Base-by-base conservation (phyloP, 2,797 vertebrate genomes). In the Channa striata region DNA sequence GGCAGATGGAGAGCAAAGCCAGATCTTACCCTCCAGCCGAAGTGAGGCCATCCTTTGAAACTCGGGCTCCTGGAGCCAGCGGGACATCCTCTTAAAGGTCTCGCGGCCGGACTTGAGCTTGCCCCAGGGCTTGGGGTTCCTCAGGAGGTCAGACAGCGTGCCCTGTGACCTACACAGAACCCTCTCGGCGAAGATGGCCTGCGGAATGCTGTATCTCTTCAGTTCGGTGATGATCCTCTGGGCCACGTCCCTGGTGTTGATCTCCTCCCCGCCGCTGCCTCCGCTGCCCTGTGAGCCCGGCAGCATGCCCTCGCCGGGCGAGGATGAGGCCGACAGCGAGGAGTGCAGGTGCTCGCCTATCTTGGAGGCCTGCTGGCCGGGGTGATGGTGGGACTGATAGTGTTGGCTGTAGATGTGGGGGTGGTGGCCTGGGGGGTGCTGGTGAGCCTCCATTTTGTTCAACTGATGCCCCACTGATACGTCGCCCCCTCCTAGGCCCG, bases 61-160 rank as follows among this genome's bases (percentile, higher is more conserved):
- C 84, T 96, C 95, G 0, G 95, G 95, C 57, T 96, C 95, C 86
- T 95, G 95, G 11, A 96, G 93, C 95, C 95, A 96, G 54, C 93
- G 89, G 89, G 93, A 95, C 95, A 96, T 96, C 84, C 95, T 93
- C 89, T 96, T 95, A 83, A 96, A 96, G 82, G 95, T 96, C 93
- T 96, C 95, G 10, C 95, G 92, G 78, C 95, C 95, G 1, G 95
- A 96, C 90, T 96, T 96, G 82, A 96, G 95, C 84, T 96, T 96
- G 84, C 93, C 94, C 95, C 95, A 96, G 64, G 95, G 95, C 80
- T 96, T 96, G 77, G 95, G 95, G 92, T 96, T 96, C 88, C 95
- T 92, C 84, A 96, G 93, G 79, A 96, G 95, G 89, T 96, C 95
- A 5, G 95, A 96, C 80, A 96, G 87, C 1, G 95, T 96, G 70